Conservation (phyloP, 1,140 invertebrate genomes). For the Neodiprion pinetum region DNA sequence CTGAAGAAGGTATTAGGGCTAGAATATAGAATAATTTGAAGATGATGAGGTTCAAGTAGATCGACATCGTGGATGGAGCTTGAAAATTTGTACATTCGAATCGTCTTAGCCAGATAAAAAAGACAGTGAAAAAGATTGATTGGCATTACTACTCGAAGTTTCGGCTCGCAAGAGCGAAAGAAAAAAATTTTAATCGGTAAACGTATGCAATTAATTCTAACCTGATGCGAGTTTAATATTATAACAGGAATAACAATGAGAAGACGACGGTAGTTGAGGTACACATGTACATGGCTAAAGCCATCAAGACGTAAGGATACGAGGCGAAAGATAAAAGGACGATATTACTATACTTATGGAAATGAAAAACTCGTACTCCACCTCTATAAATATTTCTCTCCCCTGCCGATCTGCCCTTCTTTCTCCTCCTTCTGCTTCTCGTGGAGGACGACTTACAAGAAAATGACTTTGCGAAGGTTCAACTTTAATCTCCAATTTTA, state of each 20-base stretch:
- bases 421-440: background rate
- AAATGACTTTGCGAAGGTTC: no score
- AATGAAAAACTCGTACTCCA: background rate
- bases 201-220: background rate
- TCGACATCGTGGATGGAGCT: no score
- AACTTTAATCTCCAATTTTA: no score
- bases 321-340: background rate
- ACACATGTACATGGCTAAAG: no score
- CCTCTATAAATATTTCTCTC: background rate
- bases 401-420: no score
- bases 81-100: background rate
- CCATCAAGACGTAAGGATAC: no score
- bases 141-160: background rate
- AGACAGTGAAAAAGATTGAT: background rate
- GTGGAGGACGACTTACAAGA: background rate
- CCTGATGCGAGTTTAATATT: background rate
- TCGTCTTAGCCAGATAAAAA: background rate
- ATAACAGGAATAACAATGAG: slow-evolving; percentile 2
- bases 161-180: background rate
- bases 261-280: background rate
- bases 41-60: no score
- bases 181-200: background rate
- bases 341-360: background rate
- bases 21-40: no score
- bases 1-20: no score